These are phyloP conservation scores for Ceratotherium simum DNA, from an alignment of 2,113 vertebrate genomes.

Conservation along the genomic window DNA sequence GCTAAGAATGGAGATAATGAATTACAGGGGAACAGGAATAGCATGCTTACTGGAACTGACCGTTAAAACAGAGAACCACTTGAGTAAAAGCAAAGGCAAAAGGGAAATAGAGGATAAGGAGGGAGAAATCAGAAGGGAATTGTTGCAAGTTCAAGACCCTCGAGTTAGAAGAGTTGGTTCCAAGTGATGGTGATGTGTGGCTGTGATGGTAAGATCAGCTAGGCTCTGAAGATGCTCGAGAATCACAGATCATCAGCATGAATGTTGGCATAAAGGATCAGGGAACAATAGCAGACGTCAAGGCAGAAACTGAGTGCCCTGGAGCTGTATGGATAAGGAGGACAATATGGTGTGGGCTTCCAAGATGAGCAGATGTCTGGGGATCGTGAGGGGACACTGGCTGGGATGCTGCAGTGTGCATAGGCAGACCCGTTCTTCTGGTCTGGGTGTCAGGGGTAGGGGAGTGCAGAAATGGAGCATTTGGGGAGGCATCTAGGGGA, in stretches of 20 bases:
- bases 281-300: not conserved
- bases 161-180: not conserved
- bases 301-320: not conserved
- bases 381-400: not conserved
- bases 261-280: not conserved
- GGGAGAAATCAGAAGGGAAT: not conserved
- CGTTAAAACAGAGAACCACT: not conserved
- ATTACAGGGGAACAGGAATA: not conserved
- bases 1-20: not conserved
- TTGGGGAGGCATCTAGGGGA: not conserved
- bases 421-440: not conserved
- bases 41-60: not conserved
- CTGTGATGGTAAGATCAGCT: not conserved
- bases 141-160: not conserved
- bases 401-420: rapidly evolving
- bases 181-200: too few species aligned
- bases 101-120: not conserved
- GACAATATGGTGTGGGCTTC: not conserved
- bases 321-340: not conserved
- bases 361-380: not conserved
- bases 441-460: too few species aligned
- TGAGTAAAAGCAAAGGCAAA: not conserved
- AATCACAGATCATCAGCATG: not conserved
- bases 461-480: not conserved
- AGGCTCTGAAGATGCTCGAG: not conserved